Base-by-base conservation (phyloP, 2,888 invertebrate genomes). In the Mimachlamys varia region DNA sequence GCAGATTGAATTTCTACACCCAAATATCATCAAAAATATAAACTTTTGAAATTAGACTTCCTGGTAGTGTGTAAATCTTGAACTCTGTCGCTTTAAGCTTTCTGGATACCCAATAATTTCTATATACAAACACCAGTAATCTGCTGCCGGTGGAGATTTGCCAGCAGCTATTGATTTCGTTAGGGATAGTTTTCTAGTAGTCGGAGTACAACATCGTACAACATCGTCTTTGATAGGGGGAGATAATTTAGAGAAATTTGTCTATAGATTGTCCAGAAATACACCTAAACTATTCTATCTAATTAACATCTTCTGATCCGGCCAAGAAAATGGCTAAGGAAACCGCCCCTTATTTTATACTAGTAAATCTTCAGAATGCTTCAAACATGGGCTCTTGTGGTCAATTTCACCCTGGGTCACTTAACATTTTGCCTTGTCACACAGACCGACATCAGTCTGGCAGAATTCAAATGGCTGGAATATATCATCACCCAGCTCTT, bases 201-300 rank as follows among this genome's bases (percentile, higher is more conserved):
- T 22, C 76, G n/a, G n/a, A n/a, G n/a, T 76, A 76, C 27, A 33
- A 76, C 76, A 44, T 44, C 7, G 76, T 76, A 76, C 27, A 33
- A 76, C 76, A 44, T 44, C 7, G 76, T 76, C 76, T 76, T 76
- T 76, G 76, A 33, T 27, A 27, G 76, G 27, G 62, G 33, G 13
- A 76, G 76, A 76, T 33, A 27, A 76, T 27, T 76, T 76, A 76
- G 76, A 33, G 76, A 76, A 76, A 76, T 76, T 76, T 76, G 27
- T 76, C 76, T 76, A 27, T 13, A 27, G 33, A 76, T 33, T 76
- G 76, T 76, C 33, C 76, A 76, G 76, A 76, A 76, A 33, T 33
- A 76, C 33, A 27, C 44, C 7, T 0, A 33, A 33, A 76, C 2
- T 33, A 12, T 76, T 76, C 27, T 76, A 76, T 76, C 7, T 22